Base-by-base conservation (phyloP, 2,113 vertebrate genomes). In the Onychorhynchus coronatus region DNA sequence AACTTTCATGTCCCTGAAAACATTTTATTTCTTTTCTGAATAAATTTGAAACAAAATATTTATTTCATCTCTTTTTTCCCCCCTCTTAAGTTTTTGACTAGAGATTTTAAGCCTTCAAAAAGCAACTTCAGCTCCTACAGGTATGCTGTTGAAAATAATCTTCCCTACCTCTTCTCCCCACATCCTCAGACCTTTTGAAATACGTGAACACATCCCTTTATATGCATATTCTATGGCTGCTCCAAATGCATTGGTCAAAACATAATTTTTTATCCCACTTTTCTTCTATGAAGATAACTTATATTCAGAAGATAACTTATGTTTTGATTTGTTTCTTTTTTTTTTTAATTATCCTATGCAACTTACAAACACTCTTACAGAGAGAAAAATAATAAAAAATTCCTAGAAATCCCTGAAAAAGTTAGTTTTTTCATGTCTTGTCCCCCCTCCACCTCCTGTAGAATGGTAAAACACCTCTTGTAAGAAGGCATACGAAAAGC, bases 391-490 rank as follows among this genome's bases (percentile, higher is more conserved):
- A 52, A 17, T 21, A 39, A 67, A 66, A 82, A 24, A 8, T 14
- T 33, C 15, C 1, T 9, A 30, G 37, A 19, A 61, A 31, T 6
- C 8, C 18, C 11, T 52, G 11, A 22, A 59, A 50, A 42, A 78
- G 1, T 20, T 42, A 10, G 2, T 1, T 4, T 52, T 59, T 28
- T 41, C 11, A 53, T 70, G 11, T 22, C 13, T 41, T 42, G 6
- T 52, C 52, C 14, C 6, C 28, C 6, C 6, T 5, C 13, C 4
- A 4, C 12, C 25, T 15, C 22, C 27, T 4, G 0, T 9, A 63
- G 23, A 68, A 50, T 6, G 4, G 6, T 37, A 73, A 77, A 91
- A 71, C 2, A 33, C 2, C 9, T 66, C 13, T 52, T 68, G 8
- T 19, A 31, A 75, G 75, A 86, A 81, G 52, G 1, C 3, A 7